Evolutionary conservation across 2,888 invertebrate species (phyloP), one percentile per base, ranked within the genome.

Genomic region (Peribatodes rhomboidaria): DNA sequence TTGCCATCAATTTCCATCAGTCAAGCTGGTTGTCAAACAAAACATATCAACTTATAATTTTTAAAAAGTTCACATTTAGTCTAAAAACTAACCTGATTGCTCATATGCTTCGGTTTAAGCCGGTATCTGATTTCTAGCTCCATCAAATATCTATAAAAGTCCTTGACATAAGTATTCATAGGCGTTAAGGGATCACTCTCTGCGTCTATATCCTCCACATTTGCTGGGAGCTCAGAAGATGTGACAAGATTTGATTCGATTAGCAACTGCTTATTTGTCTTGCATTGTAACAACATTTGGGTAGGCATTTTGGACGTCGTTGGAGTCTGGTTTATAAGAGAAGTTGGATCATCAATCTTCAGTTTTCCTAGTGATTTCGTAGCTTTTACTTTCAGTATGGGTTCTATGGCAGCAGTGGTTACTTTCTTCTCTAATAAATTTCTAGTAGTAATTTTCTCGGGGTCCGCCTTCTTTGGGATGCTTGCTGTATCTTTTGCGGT

Each of bases 61-160:
- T n/a, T n/a, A n/a, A n/a, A n/a, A n/a, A n/a, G n/a, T n/a, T n/a
- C n/a, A n/a, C n/a, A n/a, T 44, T 6, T 10, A 13, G 7, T 13
- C 1, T 9, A n/a, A 27, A 1, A 27, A n/a, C 1, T 18, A 73
- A 92, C 88, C 87, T 97, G 96, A 37, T 95, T 95, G 46, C 92
- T 94, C 73, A 98, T 91, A 85, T 96, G 96, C 77, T 95, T 94
- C 16, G 89, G 83, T 41, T 90, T 86, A 62, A 98, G 94, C 2
- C 95, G 93, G 84, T 95, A 96, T 72, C 95, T 93, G 14, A 85
- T 83, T 94, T 99, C 99, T 67, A 98, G 86, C 53, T 94, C 88
- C 70, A 95, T 95, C 80, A 99, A 94, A 88, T 99, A 98, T 16
- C 93, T 90, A 82, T 98, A 98, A 81, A 99, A 99, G 77, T 99